These are phyloP conservation scores for Falco naumanni DNA, from an alignment of 2,797 vertebrate genomes.

Conservation along the genomic window DNA sequence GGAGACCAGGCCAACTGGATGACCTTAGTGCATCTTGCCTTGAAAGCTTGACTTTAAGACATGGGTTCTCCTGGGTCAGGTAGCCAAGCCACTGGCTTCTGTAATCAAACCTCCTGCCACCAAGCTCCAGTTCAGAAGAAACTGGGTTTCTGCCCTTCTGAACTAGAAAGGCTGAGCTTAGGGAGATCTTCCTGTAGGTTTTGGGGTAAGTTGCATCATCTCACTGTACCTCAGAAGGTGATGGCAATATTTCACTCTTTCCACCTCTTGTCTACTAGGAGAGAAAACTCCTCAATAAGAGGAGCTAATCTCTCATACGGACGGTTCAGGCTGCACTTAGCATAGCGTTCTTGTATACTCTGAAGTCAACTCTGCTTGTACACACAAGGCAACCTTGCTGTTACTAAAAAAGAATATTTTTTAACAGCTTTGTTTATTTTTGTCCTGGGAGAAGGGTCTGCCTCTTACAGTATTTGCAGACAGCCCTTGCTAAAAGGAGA, in stretches of 20 bases:
- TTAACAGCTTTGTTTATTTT: not conserved
- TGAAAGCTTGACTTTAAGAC: not conserved
- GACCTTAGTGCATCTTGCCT: not conserved
- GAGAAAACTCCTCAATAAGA: not conserved
- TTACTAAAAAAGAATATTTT: not conserved
- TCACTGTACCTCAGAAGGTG: not conserved
- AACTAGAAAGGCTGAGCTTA: not conserved
- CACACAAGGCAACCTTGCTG: not conserved
- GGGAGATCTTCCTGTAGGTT: not conserved
- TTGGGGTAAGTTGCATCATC: not conserved
- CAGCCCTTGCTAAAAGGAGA: conserved; percentile 3
- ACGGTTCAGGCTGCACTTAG: not conserved
- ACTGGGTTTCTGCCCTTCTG: not conserved
- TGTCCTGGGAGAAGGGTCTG: not conserved
- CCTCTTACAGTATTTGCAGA: conserved; percentile 1
- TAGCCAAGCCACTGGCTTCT: not conserved
- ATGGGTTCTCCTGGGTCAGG: not conserved
- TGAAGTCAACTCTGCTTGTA: not conserved
- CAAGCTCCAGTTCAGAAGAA: not conserved
- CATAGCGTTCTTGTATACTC: not conserved
- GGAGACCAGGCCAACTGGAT: not conserved
- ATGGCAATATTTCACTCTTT: not conserved
- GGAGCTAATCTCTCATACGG: accelerated
- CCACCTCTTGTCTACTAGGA: not conserved
- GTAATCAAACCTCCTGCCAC: not conserved